Conservation (phyloP, 2,113 vertebrate species). For the Setophaga petechia region DNA sequence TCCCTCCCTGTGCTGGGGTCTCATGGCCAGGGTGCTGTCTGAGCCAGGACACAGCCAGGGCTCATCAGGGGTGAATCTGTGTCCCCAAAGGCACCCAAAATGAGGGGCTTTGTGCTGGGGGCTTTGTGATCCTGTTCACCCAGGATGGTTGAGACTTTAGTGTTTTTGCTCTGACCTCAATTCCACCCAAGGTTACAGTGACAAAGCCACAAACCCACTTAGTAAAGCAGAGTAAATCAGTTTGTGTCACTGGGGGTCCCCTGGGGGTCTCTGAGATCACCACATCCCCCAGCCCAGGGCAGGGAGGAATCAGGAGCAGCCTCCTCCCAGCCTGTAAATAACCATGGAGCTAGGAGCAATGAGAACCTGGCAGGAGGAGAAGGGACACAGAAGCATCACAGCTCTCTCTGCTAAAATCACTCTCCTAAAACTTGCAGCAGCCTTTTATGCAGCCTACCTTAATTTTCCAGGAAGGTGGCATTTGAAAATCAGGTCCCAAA, state of each 20-base stretch:
- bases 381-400: neutral
- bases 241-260: neutral
- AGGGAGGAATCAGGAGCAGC: neutral
- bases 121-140: fast-evolving
- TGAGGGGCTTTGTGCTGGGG: neutral
- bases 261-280: neutral
- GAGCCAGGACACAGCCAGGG: neutral
- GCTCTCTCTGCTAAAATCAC: neutral
- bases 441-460: neutral
- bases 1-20: fast-evolving
- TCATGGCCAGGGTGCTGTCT: fast-evolving
- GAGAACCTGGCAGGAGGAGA: neutral
- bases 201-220: neutral
- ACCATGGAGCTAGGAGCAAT: fast-evolving
- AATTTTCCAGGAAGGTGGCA: neutral
- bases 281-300: neutral
- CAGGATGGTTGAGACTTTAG: fast-evolving
- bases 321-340: neutral
- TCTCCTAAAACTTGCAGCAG: neutral
- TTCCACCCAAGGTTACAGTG: too few relatives aligned
- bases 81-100: neutral
- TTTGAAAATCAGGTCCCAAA: neutral
- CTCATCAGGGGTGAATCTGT: neutral
- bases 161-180: neutral
- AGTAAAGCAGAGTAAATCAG: neutral